Evolutionary conservation across 2,797 vertebrate species (phyloP).

Genomic region (Pseudomugil gertrudae): DNA sequence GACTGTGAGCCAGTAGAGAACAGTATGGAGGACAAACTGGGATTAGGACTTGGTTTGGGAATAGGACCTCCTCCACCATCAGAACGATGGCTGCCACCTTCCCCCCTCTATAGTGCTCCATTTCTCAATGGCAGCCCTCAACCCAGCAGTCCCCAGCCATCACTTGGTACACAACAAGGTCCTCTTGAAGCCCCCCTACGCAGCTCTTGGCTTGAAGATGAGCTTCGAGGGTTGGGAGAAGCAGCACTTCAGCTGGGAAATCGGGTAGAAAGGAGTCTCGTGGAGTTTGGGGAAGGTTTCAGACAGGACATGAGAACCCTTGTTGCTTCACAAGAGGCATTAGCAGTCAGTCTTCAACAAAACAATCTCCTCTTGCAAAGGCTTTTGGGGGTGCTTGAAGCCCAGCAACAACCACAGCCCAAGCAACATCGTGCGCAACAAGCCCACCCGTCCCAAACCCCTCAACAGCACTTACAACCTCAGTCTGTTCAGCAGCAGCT

Average conservation of each 20-base stretch:
- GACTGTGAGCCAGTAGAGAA: conserved; percentile 81
- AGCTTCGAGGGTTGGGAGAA: conserved; percentile 82
- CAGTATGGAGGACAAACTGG: conserved; percentile 86
- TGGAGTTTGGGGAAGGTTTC: conserved; percentile 84
- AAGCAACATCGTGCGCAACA: conserved; percentile 74
- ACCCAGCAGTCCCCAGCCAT: conserved; percentile 84
- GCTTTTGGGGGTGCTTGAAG: conserved; percentile 83
- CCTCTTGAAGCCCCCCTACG: conserved; percentile 81
- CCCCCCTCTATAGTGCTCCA: conserved; percentile 85
- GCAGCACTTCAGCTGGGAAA: conserved; percentile 84
- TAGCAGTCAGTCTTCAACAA: conserved; percentile 84
- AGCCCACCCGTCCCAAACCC: conserved; percentile 64
- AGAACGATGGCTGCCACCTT: conserved; percentile 86
- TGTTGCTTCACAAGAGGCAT: conserved; percentile 83
- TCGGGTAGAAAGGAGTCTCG: conserved; percentile 82
- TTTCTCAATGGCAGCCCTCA: conserved; percentile 86
- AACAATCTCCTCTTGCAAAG: conserved; percentile 86
- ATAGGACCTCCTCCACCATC: conserved; percentile 84
- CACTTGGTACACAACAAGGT: conserved; percentile 81
- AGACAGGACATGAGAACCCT: conserved; percentile 83
- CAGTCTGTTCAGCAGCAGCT: conserved; percentile 62
- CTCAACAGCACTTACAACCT: conserved; percentile 72
- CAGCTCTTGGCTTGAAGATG: conserved; percentile 85
- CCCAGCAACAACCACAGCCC: conserved; percentile 78
- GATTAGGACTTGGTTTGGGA: conserved; percentile 81